Evolutionary conservation across 2,888 invertebrate species (phyloP).

Genomic region (Temnothorax ravouxi): DNA sequence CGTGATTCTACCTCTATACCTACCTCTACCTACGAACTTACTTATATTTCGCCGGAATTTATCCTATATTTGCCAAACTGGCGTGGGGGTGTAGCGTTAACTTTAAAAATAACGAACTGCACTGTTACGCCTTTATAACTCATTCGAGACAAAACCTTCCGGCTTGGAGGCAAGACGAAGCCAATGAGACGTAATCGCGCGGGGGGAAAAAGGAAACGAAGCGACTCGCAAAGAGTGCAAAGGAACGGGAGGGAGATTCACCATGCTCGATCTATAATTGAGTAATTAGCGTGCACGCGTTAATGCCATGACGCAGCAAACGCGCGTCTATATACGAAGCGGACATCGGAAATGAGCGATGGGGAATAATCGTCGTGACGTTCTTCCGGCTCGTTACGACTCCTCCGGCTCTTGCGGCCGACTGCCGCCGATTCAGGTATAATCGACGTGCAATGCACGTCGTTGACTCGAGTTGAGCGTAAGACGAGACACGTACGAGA

Average conservation of each 20-base stretch:
- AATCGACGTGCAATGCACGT: constrained; percentile 63
- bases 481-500: constrained; percentile 60
- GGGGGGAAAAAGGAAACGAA: not conserved
- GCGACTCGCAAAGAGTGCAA: not conserved
- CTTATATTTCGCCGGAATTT: constrained; percentile 53
- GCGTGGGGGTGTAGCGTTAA: constrained; percentile 11
- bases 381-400: constrained; percentile 64
- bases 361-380: constrained; percentile 20
- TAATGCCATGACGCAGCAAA: constrained; percentile 24
- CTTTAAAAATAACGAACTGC: constrained; percentile 47
- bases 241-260: not conserved
- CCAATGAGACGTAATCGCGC: not conserved
- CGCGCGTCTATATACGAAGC: not conserved
- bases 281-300: constrained; percentile 35
- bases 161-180: not conserved
- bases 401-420: constrained; percentile 62
- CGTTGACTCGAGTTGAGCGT: constrained; percentile 27
- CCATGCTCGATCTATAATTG: constrained; percentile 22
- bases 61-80: constrained; percentile 51
- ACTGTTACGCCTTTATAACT: constrained; percentile 20
- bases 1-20: constrained; percentile 40
- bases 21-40: constrained; percentile 37
- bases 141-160: not conserved
- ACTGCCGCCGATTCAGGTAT: constrained; percentile 69
- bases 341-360: constrained; percentile 6